Percentiles rank a stretch among this genome's conserved stretches.
Conservation (phyloP, 2,888 invertebrate species). For the Amphipyra tragopoginis region DNA sequence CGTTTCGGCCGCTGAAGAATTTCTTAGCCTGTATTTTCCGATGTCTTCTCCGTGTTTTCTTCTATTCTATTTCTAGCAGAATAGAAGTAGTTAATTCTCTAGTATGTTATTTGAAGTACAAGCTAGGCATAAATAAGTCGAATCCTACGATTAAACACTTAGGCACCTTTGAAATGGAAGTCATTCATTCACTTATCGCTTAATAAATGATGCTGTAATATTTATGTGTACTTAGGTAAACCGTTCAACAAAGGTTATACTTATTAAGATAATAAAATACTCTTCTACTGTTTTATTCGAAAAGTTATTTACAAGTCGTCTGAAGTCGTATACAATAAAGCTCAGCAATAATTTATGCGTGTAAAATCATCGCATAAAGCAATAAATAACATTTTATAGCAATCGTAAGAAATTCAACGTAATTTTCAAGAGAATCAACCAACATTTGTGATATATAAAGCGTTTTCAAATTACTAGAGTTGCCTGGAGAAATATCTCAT, state of each 20-base stretch:
- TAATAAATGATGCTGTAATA: too few relatives aligned
- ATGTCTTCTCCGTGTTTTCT: too few relatives aligned
- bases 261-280: slow-evolving; percentile 28
- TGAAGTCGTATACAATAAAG: slow-evolving; percentile 61
- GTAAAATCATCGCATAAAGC: slow-evolving; percentile 65
- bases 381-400: slow-evolving; percentile 72
- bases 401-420: slow-evolving; percentile 66
- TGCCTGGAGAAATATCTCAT: slow-evolving; percentile 78
- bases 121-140: too few relatives aligned
- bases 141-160: too few relatives aligned
- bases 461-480: slow-evolving; percentile 72
- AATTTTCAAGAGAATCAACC: slow-evolving; percentile 72
- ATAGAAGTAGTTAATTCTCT: too few relatives aligned
- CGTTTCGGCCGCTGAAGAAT: too few relatives aligned
- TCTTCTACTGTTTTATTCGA: slow-evolving; percentile 33
- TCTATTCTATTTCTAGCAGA: too few relatives aligned
- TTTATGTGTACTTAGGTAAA: slow-evolving; percentile 21
- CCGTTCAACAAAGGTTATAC: slow-evolving; percentile 18
- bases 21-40: too few relatives aligned
- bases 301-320: slow-evolving; percentile 50
- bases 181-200: neutral
- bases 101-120: too few relatives aligned
- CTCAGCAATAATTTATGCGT: slow-evolving; percentile 67
- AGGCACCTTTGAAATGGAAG: too few relatives aligned
- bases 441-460: slow-evolving; percentile 65